Evolutionary conservation across 2,797 vertebrate species (phyloP).

Genomic region (Pangasius mekongensis): DNA sequence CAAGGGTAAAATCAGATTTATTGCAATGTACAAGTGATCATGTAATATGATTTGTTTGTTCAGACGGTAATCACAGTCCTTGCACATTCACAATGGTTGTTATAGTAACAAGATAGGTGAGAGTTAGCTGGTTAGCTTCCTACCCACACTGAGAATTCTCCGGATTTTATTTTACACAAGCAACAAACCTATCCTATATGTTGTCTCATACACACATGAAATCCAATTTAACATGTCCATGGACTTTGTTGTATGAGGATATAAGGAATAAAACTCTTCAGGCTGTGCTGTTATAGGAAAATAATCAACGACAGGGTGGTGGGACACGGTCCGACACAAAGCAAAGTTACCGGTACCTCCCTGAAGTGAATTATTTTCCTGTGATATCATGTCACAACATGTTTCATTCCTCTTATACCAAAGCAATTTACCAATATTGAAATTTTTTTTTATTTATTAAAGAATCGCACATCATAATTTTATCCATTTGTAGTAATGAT

Average conservation of each 20-base stretch:
- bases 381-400: not conserved
- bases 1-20: not conserved
- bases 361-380: not conserved
- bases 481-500: not conserved
- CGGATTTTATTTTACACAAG: not conserved
- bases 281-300: not conserved
- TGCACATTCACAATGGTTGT: not conserved
- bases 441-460: not conserved
- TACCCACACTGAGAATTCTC: not conserved
- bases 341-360: not conserved
- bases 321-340: not conserved
- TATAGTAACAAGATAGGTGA: not conserved
- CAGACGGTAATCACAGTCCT: not conserved
- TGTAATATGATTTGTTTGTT: not conserved
- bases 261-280: not conserved
- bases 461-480: not conserved
- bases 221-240: not conserved
- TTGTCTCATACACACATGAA: not conserved
- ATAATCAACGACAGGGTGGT: not conserved
- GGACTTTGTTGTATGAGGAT: not conserved
- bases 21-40: not conserved
- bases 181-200: not conserved
- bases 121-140: not conserved
- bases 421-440: not conserved
- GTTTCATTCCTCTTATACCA: not conserved